phyloP scores from a whole-genome alignment of 2,888 invertebrate species.

The Lissonota sp. region DNA sequence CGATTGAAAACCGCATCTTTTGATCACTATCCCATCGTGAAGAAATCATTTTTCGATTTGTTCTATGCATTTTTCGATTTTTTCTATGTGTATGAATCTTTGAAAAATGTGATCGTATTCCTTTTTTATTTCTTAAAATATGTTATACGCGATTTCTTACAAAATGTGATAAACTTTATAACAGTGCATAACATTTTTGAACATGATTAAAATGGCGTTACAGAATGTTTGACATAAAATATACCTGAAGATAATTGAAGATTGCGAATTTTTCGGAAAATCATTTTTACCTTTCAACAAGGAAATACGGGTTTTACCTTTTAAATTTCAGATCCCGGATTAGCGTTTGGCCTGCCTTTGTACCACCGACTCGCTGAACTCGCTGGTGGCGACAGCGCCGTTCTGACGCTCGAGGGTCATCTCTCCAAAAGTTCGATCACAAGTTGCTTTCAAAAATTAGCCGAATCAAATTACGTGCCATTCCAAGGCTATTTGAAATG shows the following conservation, averaged over 20 bases:
- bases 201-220: too few species aligned
- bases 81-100: too few species aligned
- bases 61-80: too few species aligned
- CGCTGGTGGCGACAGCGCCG: slow-evolving; percentile 88
- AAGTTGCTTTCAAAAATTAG: slow-evolving; percentile 86
- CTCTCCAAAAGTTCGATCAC: slow-evolving; percentile 83
- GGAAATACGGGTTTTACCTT: slow-evolving; percentile 11
- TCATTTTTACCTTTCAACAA: not conserved
- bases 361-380: slow-evolving; percentile 93
- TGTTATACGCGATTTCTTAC: too few species aligned
- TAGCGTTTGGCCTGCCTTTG: slow-evolving; percentile 87
- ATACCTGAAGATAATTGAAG: slow-evolving; percentile 14
- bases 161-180: too few species aligned
- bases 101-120: too few species aligned
- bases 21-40: too few species aligned
- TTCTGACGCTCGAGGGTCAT: slow-evolving; percentile 86
- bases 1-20: too few species aligned
- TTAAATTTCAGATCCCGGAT: slow-evolving; percentile 73
- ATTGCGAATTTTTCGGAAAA: not conserved
- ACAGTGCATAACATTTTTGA: too few species aligned
- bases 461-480: slow-evolving; percentile 90
- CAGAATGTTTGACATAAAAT: too few species aligned
- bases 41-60: too few species aligned
- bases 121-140: too few species aligned
- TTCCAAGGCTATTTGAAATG: slow-evolving; percentile 90